These are phyloP conservation scores for Invenusta paracnida DNA, from an alignment of 2,888 invertebrate species.

Conservation along the genomic window DNA sequence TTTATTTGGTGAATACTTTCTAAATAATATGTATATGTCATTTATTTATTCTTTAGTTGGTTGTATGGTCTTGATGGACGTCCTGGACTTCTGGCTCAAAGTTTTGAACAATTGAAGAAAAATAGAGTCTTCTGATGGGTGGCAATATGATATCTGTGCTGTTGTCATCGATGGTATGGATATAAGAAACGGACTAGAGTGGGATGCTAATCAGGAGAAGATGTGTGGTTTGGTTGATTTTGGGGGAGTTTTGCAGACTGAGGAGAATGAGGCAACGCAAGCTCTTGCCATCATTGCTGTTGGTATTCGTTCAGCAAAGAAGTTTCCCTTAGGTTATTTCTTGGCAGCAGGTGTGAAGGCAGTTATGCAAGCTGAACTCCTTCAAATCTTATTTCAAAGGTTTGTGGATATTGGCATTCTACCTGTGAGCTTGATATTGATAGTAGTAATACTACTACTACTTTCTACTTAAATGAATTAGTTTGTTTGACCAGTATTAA, in stretches of 20 bases:
- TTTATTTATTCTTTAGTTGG: no score
- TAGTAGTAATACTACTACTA: no score
- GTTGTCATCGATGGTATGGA: not conserved
- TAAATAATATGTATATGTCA: no score
- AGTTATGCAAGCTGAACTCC: not conserved
- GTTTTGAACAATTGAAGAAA: not conserved
- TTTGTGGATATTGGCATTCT: not conserved
- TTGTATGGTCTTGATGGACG: not conserved
- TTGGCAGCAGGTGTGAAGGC: not conserved
- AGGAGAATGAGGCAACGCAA: not conserved
- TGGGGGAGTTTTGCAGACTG: not conserved
- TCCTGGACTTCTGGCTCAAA: not conserved
- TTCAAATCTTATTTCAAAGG: not conserved
- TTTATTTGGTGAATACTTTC: no score
- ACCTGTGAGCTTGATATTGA: not conserved
- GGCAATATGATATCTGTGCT: not conserved
- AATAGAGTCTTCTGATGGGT: not conserved
- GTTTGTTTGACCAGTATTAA: no score
- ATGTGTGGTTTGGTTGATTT: not conserved
- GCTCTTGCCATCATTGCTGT: slow-evolving; percentile 28
- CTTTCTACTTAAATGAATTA: no score
- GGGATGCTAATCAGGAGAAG: not conserved
- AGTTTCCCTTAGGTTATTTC: slow-evolving; percentile 21
- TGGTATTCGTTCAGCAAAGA: slow-evolving; percentile 14
- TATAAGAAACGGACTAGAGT: not conserved